Evolutionary conservation across 2,113 vertebrate species (phyloP), one percentile per base, ranked within the genome.

Genomic region (Sebastes fasciatus): DNA sequence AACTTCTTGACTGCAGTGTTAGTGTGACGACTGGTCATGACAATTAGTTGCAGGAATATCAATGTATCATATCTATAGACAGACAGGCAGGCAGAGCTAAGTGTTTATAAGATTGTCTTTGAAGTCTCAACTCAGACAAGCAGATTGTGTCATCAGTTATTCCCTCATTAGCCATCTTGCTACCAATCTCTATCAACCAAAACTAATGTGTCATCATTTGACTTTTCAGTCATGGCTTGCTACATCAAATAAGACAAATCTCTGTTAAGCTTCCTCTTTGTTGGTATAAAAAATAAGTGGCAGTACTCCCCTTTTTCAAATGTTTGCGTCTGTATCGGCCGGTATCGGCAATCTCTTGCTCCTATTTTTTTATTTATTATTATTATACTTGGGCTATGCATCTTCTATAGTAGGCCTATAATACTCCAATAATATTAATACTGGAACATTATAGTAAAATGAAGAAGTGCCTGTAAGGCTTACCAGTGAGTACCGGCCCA

Each of bases 211-310:
- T 23, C 21, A 21, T 58, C 34, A 34, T 34, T 34, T 34, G 34
- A 34, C 34, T 34, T 34, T 34, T 34, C 34, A 34, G 34, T 34
- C 4, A 34, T 12, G 9, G 55, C 9, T 58, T 11, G n/a, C 55
- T 23, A 58, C 55, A 58, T 23, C 55, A 58, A 58, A 58, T 21
- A 12, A 58, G 55, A 58, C 55, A 58, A 58, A 58, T 58, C 55
- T 58, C 52, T 16, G 54, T 9, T 12, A 8, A 26, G 40, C 21
- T 4, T 60, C 54, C 0, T 68, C 26, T 69, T 51, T 51, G 65
- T 52, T 68, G 6, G n/a, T n/a, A 23, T 23, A 34, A 34, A 34
- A 34, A 34, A 34, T 34, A 34, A 34, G 34, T 34, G 34, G 3
- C 34, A 34, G 34, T 34, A 34, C 34, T 34, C 34, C 34, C 0